Evolutionary conservation across 2,888 invertebrate genomes (phyloP).

Genomic region (Mycalesis mineus): DNA sequence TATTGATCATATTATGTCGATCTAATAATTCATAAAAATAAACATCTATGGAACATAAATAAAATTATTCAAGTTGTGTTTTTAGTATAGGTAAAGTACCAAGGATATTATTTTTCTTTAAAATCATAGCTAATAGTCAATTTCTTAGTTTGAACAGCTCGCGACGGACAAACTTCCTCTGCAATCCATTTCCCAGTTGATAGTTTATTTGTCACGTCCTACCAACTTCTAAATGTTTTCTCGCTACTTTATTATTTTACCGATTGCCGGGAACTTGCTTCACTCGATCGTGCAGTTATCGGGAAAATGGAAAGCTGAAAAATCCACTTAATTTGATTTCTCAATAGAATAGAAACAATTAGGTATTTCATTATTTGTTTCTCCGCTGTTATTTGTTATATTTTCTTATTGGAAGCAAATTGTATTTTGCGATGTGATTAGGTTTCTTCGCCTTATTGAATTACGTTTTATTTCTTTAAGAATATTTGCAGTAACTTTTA

Average conservation of each 20-base stretch:
- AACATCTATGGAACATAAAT: too few species aligned
- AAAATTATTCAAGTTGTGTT: too few species aligned
- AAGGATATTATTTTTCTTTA: not conserved
- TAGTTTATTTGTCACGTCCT: slow-evolving; percentile 31
- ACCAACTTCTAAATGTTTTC: slow-evolving; percentile 27
- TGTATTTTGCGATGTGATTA: not conserved
- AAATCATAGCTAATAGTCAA: slow-evolving; percentile 1
- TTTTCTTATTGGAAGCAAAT: not conserved
- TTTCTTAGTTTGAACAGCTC: slow-evolving; percentile 11
- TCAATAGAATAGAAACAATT: slow-evolving; percentile 7
- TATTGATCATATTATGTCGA: too few species aligned
- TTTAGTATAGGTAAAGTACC: too few species aligned
- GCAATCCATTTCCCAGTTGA: slow-evolving; percentile 18
- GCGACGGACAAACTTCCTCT: slow-evolving; percentile 7
- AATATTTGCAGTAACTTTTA: too few species aligned
- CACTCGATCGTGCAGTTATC: slow-evolving; percentile 21
- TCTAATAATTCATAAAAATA: too few species aligned
- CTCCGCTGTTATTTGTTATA: not conserved
- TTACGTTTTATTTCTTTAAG: too few species aligned
- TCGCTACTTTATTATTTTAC: slow-evolving; percentile 28
- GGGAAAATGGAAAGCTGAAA: slow-evolving; percentile 16
- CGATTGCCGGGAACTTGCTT: slow-evolving; percentile 22
- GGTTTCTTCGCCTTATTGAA: too few species aligned
- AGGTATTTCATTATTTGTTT: not conserved
- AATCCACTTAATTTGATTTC: slow-evolving; percentile 12